Evolutionary conservation across 2,888 invertebrate species (phyloP).

Genomic region (Sesia bembeciformis): DNA sequence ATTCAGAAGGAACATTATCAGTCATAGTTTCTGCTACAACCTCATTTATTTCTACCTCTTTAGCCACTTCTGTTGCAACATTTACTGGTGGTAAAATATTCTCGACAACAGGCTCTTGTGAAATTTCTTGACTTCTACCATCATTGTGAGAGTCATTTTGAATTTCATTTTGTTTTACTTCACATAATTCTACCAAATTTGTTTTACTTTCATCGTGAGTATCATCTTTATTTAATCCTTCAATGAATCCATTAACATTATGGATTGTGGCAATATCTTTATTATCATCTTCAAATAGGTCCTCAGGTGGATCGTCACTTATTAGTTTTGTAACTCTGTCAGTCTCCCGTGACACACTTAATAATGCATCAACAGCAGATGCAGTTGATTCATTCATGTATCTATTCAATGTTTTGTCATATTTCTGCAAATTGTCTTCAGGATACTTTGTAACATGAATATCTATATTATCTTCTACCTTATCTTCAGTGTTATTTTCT

Average conservation of each 20-base stretch:
- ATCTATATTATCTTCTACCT: neutral
- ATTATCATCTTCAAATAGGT: slow-evolving; percentile 62
- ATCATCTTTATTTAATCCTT: slow-evolving; percentile 12
- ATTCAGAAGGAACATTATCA: slow-evolving; percentile 52
- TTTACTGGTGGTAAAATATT: neutral
- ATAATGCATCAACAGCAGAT: slow-evolving; percentile 61
- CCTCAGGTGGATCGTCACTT: slow-evolving; percentile 59
- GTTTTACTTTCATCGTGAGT: neutral
- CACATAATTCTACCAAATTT: neutral
- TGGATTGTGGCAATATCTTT: slow-evolving; percentile 27
- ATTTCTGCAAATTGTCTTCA: slow-evolving; percentile 15
- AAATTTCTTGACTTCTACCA: neutral
- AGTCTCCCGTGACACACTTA: slow-evolving; percentile 58
- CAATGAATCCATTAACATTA: slow-evolving; percentile 28
- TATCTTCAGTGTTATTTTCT: neutral
- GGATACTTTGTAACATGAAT: neutral
- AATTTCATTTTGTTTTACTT: neutral
- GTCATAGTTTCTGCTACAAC: neutral
- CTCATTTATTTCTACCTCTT: neutral
- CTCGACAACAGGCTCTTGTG: neutral
- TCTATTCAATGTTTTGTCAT: slow-evolving; percentile 19
- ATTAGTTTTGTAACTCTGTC: slow-evolving; percentile 56
- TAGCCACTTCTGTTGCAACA: neutral
- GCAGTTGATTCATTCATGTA: slow-evolving; percentile 59
- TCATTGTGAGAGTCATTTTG: neutral